Percentiles rank a stretch among this genome's conserved stretches.
These are phyloP conservation scores for Cryptoblepharus egeriae DNA, from an alignment of 2,797 vertebrate genomes.

Conservation along the genomic window DNA sequence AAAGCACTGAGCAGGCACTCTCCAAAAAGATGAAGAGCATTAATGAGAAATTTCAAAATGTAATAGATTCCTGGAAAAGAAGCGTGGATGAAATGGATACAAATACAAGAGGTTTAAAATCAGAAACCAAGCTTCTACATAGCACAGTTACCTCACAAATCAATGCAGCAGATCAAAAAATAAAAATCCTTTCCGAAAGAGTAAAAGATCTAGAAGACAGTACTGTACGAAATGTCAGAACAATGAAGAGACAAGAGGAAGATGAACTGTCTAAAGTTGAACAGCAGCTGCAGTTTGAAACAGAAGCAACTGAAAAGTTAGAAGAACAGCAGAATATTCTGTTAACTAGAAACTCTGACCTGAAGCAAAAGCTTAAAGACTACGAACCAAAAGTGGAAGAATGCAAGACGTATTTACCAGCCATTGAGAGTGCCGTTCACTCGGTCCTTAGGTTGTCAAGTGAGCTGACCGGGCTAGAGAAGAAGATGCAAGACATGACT, in stretches of 20 bases:
- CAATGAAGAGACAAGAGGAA: constrained; percentile 87
- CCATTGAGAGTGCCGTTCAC: constrained; percentile 86
- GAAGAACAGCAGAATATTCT: constrained; percentile 78
- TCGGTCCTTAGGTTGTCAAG: constrained; percentile 86
- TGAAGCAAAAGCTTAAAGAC: constrained; percentile 78
- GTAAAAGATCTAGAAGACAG: constrained; percentile 90
- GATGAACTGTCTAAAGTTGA: constrained; percentile 81
- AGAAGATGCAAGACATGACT: constrained; percentile 84
- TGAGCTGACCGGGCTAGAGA: constrained; percentile 82
- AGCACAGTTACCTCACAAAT: constrained; percentile 81
- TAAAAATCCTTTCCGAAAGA: constrained; percentile 80
- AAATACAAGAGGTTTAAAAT: constrained; percentile 81
- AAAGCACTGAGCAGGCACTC: constrained; percentile 79
- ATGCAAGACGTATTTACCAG: constrained; percentile 84
- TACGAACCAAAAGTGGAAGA: constrained; percentile 82
- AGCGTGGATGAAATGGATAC: constrained; percentile 77
- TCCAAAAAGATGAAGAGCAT: constrained; percentile 80
- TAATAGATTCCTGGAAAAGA: constrained; percentile 84
- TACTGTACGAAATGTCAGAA: constrained; percentile 86
- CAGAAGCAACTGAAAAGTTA: constrained; percentile 79
- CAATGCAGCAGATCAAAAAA: constrained; percentile 85
- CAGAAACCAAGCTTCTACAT: constrained; percentile 84
- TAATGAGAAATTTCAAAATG: constrained; percentile 83
- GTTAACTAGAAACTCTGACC: constrained; percentile 72
- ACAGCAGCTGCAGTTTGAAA: constrained; percentile 82